phyloP scores from a whole-genome alignment of 2,113 vertebrate genomes.

The Hemibagrus wyckioides region DNA sequence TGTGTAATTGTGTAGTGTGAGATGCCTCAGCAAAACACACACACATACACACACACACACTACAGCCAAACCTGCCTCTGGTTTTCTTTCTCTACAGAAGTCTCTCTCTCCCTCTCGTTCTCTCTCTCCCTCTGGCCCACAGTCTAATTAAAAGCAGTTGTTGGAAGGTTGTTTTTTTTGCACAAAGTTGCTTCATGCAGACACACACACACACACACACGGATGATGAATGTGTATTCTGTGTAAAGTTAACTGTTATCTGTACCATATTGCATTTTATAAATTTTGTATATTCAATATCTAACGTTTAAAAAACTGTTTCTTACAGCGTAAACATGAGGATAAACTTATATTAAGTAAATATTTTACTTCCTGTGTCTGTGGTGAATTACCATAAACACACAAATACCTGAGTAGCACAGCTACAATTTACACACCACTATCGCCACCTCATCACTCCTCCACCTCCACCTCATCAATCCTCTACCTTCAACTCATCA shows the following conservation, averaged over 20 bases:
- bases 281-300: background rate
- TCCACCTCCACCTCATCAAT: too few species aligned
- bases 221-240: background rate
- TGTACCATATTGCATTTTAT: background rate
- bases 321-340: background rate
- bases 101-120: background rate
- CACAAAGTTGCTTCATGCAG: background rate
- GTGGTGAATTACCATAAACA: background rate
- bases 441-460: background rate
- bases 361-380: background rate
- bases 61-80: background rate
- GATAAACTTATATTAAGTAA: background rate
- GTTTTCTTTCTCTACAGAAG: background rate
- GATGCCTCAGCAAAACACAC: background rate
- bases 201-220: background rate
- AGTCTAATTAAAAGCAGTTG: slow-evolving; percentile 5
- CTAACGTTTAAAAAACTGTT: too few species aligned
- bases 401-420: background rate
- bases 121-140: background rate
- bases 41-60: background rate
- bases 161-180: background rate
- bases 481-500: too few species aligned
- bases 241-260: background rate
- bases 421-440: background rate
- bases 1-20: background rate